phyloP scores from a whole-genome alignment of 2,113 vertebrate genomes.

The Indri indri region DNA sequence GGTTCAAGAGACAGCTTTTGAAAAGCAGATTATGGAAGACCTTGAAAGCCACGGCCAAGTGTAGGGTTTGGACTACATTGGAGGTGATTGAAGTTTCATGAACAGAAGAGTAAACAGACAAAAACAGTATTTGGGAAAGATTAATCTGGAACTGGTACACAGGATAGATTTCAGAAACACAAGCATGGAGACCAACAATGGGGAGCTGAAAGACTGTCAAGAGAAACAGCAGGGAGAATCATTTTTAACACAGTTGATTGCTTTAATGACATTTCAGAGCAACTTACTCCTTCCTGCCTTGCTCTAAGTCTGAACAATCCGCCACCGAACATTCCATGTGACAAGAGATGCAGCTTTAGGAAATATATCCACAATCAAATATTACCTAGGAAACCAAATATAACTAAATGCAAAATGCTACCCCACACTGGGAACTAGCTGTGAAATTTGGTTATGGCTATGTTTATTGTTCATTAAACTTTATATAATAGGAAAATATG shows the following conservation, averaged over 20 bases:
- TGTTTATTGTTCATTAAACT: slow-evolving; percentile 73
- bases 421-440: slow-evolving; percentile 74
- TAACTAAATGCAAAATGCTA: slow-evolving; percentile 66
- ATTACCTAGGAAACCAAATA: slow-evolving; percentile 76
- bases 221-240: neutral
- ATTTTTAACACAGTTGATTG: neutral
- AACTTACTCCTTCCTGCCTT: neutral
- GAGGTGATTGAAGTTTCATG: neutral
- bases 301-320: neutral
- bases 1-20: neutral
- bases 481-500: slow-evolving; percentile 66
- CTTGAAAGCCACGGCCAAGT: neutral
- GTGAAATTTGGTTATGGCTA: slow-evolving; percentile 67
- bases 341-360: slow-evolving; percentile 37
- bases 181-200: neutral
- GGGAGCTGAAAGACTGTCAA: neutral
- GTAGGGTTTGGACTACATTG: neutral
- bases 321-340: neutral
- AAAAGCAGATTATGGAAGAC: neutral
- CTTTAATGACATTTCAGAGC: neutral
- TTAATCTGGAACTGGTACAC: neutral
- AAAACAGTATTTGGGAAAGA: neutral
- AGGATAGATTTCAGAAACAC: neutral
- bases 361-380: slow-evolving; percentile 35
- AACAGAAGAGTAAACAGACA: neutral